phyloP scores from a whole-genome alignment of 1,140 invertebrate genomes.

The Drosophila equinoxialis region DNA sequence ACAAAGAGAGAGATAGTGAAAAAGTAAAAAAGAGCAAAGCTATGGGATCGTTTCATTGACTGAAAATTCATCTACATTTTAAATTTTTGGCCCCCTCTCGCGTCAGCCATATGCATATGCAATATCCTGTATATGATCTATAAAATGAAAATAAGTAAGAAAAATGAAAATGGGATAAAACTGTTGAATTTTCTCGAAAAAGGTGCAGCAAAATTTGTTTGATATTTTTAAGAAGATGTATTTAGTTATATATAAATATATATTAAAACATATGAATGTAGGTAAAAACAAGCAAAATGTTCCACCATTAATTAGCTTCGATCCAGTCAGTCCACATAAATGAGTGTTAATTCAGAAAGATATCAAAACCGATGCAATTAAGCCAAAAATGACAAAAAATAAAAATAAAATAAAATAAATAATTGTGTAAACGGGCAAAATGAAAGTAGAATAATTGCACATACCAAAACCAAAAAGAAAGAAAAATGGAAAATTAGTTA shows the following conservation, averaged over 20 bases:
- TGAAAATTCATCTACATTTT: conserved; percentile 49
- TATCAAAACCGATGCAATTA: conserved; percentile 47
- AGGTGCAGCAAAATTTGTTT: conserved; percentile 36
- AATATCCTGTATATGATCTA: too few species aligned
- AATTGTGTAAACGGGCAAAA: conserved; percentile 46
- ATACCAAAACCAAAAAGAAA: conserved; percentile 25
- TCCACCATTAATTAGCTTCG: conserved; percentile 49
- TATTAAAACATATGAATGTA: background rate
- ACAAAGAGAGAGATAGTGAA: conserved; percentile 3
- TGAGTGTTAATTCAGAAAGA: conserved; percentile 48
- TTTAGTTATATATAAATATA: conserved; percentile 21
- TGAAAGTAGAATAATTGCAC: conserved; percentile 63
- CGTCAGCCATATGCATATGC: background rate
- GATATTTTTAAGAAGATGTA: conserved; percentile 35
- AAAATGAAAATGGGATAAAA: conserved; percentile 10
- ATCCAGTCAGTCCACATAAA: conserved; percentile 55
- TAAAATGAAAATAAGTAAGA: background rate
- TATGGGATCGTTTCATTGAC: conserved; percentile 58
- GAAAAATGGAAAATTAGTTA: conserved; percentile 5
- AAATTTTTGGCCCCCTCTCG: conserved; percentile 15
- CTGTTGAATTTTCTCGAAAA: conserved; percentile 8
- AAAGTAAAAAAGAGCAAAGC: conserved; percentile 5
- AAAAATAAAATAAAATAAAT: background rate
- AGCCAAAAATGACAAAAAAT: conserved; percentile 46
- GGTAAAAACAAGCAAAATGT: conserved; percentile 29